These are phyloP conservation scores for Kryptolebias marmoratus DNA, from an alignment of 2,113 vertebrate species.

Conservation along the genomic window DNA sequence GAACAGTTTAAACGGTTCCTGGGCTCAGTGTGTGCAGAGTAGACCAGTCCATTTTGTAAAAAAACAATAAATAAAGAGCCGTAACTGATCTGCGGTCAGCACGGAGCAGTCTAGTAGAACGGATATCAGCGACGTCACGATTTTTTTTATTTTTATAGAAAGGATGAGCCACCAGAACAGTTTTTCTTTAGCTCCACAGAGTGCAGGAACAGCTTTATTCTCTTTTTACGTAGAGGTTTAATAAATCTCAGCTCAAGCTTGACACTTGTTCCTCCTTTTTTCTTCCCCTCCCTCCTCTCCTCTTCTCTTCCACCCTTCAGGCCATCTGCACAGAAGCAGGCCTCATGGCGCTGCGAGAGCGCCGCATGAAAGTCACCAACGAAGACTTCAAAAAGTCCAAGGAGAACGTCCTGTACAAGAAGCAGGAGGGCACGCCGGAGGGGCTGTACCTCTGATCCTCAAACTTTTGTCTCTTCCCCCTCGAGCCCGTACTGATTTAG, in stretches of 20 bases:
- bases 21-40: background rate
- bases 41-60: background rate
- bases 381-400: slow-evolving; percentile 99
- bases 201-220: background rate
- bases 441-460: slow-evolving; percentile 84
- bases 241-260: background rate
- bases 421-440: slow-evolving; percentile 97
- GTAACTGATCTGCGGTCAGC: background rate
- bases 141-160: background rate
- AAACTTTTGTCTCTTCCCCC: slow-evolving; percentile 6
- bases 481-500: slow-evolving; percentile 12
- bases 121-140: background rate
- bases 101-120: background rate
- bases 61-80: background rate
- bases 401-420: slow-evolving; percentile 98
- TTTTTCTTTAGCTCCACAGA: background rate
- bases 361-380: slow-evolving; percentile 99
- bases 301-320: slow-evolving; percentile 69
- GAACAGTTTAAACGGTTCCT: background rate
- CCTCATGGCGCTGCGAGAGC: slow-evolving; percentile 94
- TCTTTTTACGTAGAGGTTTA: background rate
- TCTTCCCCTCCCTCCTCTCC: background rate
- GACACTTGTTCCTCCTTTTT: background rate
- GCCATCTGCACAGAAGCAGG: slow-evolving; percentile 98
- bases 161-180: background rate